Base-by-base conservation (phyloP, 1,140 invertebrate species). In the Meloidogyne chitwoodi region DNA sequence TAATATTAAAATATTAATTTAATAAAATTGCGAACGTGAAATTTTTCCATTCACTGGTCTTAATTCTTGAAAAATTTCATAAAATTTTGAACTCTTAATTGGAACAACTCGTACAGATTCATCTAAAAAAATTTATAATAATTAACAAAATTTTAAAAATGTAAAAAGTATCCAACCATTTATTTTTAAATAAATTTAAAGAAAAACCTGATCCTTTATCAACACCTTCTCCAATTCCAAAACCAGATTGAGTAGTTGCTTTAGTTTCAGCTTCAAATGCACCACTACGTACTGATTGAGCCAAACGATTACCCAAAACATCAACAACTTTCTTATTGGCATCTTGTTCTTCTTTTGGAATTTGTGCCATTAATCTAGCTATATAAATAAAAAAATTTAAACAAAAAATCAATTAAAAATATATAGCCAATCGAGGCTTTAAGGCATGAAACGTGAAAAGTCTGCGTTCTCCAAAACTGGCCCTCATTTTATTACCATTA, bases 31-130 rank as follows among this genome's bases (percentile, higher is more conserved):
- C 91, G 84, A 85, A 77, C 96, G 96, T 66, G 93, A 93, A 76
- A 99, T 92, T 90, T 98, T 98, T 73, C 95, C 95, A 89, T 98
- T 93, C 75, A 92, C 89, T 62, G 95, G 95, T 78, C 90, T 91
- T 34, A 99, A 91, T 61, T 89, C 90, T 74, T 92, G 89, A 89
- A 99, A 99, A 26, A 93, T 90, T 67, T 92, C 89, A 89, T 99
- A 95, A 88, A 93, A 96, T 87, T 91, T 92, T 88, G 89, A 91
- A 87, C 93, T 92, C 79, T 96, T 92, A 87, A 93, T 93, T 82
- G 91, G 91, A 79, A 98, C 95, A 83, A 99, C 93, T 97, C 97
- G 99, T 87, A 96, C 94, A 72, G 92, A 91, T 89, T 99, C 96
- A 24, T 95, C 94, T 78, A 44, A 72, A 72, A 26, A 24, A 69